Percentiles rank a stretch among this genome's conserved stretches.
phyloP scores from a whole-genome alignment of 2,113 vertebrate species.

The Gnathonemus longibarbis region DNA sequence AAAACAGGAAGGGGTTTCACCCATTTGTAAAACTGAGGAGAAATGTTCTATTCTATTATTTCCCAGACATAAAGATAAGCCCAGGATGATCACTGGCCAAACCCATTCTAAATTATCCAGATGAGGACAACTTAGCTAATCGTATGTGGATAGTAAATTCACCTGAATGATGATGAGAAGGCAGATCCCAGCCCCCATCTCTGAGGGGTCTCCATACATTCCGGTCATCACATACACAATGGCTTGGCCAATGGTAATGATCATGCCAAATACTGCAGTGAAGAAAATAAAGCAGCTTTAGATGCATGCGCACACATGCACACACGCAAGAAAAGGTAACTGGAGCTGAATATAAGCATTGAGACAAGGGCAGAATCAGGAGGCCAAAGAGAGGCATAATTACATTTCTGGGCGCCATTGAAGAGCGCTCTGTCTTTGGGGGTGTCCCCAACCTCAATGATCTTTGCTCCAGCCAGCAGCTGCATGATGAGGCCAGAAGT shows the following conservation, averaged over 20 bases:
- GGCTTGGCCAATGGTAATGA: slow-evolving; percentile 96
- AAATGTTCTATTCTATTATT: not conserved
- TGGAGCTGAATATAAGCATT: not conserved
- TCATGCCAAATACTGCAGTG: slow-evolving; percentile 92
- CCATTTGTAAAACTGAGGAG: not conserved
- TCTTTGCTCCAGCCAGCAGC: slow-evolving; percentile 94
- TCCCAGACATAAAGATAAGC: not conserved
- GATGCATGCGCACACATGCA: not conserved
- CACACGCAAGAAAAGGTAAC: not conserved
- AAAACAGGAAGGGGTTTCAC: not conserved
- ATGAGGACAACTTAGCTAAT: not conserved
- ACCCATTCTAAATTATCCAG: not conserved
- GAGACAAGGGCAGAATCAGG: not conserved
- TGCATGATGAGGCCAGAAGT: slow-evolving; percentile 99
- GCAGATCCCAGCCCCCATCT: slow-evolving; percentile 98
- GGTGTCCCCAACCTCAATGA: slow-evolving; percentile 96
- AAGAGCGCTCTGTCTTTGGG: slow-evolving; percentile 97
- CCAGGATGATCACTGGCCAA: not conserved
- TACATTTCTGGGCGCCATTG: slow-evolving; percentile 95
- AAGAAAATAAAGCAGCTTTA: not conserved
- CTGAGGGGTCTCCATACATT: slow-evolving; percentile 97
- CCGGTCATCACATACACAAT: slow-evolving; percentile 99
- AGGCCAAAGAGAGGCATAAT: slow-evolving; percentile 19
- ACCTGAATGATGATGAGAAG: slow-evolving; percentile 98
- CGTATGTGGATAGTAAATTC: slow-evolving; percentile 13